These are phyloP conservation scores for Pitangus sulphuratus DNA, from an alignment of 2,797 vertebrate genomes.

Conservation along the genomic window DNA sequence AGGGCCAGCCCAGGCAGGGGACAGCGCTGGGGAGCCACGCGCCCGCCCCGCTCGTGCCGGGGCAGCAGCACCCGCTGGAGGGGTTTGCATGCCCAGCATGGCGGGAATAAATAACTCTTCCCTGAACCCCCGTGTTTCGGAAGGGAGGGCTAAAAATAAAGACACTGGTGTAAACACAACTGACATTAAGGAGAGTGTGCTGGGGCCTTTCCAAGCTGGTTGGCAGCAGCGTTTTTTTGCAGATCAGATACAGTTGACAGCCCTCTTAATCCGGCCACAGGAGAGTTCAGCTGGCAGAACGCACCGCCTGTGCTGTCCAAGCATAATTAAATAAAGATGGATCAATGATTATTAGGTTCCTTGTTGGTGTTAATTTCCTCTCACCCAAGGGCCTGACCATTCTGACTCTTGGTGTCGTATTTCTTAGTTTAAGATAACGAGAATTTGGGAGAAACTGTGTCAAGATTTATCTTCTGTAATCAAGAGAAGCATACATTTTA, in stretches of 20 bases:
- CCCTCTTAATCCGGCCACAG: background rate
- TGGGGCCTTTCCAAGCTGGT: background rate
- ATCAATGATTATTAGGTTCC: constrained; percentile 40
- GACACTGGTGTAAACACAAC: background rate
- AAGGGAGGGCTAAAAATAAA: constrained; percentile 21
- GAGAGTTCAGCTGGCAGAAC: constrained; percentile 22
- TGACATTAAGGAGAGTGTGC: background rate
- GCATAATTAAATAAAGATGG: constrained; percentile 36
- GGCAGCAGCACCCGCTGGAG: background rate
- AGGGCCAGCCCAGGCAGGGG: accelerated
- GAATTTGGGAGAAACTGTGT: background rate
- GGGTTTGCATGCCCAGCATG: background rate
- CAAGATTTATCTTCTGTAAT: background rate
- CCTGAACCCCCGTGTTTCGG: background rate
- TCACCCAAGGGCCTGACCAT: background rate
- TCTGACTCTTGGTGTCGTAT: background rate
- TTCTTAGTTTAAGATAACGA: background rate
- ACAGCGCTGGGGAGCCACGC: background rate
- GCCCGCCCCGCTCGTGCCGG: background rate
- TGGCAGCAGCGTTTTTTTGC: constrained; percentile 1
- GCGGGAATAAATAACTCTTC: background rate
- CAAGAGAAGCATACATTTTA: background rate
- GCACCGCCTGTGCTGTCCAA: background rate
- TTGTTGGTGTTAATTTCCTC: background rate
- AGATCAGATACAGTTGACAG: constrained; percentile 19